These are phyloP conservation scores for Steinernema khuongi DNA, from an alignment of 1,140 invertebrate genomes.

Conservation along the genomic window DNA sequence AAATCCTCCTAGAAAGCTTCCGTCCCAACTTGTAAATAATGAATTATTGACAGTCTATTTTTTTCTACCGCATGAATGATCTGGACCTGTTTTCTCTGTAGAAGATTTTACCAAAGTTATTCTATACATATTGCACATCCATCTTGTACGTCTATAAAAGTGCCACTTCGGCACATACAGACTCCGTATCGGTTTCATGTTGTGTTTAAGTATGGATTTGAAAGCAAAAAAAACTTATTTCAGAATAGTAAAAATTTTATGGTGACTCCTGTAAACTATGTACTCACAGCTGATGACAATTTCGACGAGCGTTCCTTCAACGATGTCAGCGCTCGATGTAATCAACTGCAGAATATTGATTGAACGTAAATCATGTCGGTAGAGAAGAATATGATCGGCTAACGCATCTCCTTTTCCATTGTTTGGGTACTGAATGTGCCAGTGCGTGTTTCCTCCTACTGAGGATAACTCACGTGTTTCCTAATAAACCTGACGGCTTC, in stretches of 20 bases:
- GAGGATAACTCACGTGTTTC: constrained; percentile 38
- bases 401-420: constrained; percentile 38
- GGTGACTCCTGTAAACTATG: background rate
- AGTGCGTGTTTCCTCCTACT: background rate
- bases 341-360: constrained; percentile 56
- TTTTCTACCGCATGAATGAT: too few relatives aligned
- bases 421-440: constrained; percentile 41
- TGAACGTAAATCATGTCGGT: constrained; percentile 56
- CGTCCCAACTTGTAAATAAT: too few relatives aligned
- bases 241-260: background rate
- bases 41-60: too few relatives aligned
- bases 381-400: constrained; percentile 51
- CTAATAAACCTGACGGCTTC: constrained; percentile 24
- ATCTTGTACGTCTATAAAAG: too few relatives aligned
- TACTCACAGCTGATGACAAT: constrained; percentile 55
- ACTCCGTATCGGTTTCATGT: too few relatives aligned
- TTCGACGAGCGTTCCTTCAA: constrained; percentile 53
- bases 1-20: too few relatives aligned
- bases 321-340: constrained; percentile 43
- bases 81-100: too few relatives aligned
- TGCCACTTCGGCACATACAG: too few relatives aligned
- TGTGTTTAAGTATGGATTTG: too few relatives aligned
- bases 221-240: too few relatives aligned
- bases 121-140: too few relatives aligned
- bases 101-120: too few relatives aligned